Base-by-base conservation (phyloP, 2,797 vertebrate species). In the Semaprochilodus insignis region DNA sequence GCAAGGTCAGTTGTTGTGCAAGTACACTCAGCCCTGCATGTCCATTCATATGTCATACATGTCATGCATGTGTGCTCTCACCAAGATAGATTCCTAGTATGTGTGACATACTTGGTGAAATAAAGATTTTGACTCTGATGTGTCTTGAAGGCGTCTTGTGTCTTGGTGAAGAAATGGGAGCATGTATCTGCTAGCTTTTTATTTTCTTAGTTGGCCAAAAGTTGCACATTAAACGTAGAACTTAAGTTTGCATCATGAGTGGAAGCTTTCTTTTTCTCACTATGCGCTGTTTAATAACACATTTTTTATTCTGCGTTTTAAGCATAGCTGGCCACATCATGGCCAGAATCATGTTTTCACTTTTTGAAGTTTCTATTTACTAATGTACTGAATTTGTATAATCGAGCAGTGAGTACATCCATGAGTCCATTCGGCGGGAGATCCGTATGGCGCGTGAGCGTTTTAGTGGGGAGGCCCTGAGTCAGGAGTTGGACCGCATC, bases 361-460 rank as follows among this genome's bases (percentile, higher is more conserved):
- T 19, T 21, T 4, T 54, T 16, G 3, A 57, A 21, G 55, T 57
- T 21, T 57, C 4, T 6, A 1, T 57, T 57, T 10, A 31, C 2
- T 10, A 16, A 14, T 66, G 31, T 51, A 1, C 5, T 57, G 15
- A n/a, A 31, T 36, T 11, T 27, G 27, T 19, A n/a, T 3, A 10
- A 11, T 11, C 19, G 19, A 8, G 31, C 78, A 75, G 67, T 83
- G 96, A 96, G 88, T 97, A 97, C 77, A 96, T 97, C 90, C 94
- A 95, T 81, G 97, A 97, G 91, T 96, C 92, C 0, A 93, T 97
- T 87, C 93, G 94, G 15, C 93, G 94, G 23, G 95, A 97, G 85
- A 97, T 98, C 79, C 95, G 97, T 2, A 90, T 89, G 88, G 97
- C 95, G 0, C 92, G 97, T 83, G 97, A 98, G 88, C 90, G 92